Percentiles rank a stretch among this genome's conserved stretches.
Conservation (phyloP, 2,797 vertebrate genomes). For the Bothrops alternatus region DNA sequence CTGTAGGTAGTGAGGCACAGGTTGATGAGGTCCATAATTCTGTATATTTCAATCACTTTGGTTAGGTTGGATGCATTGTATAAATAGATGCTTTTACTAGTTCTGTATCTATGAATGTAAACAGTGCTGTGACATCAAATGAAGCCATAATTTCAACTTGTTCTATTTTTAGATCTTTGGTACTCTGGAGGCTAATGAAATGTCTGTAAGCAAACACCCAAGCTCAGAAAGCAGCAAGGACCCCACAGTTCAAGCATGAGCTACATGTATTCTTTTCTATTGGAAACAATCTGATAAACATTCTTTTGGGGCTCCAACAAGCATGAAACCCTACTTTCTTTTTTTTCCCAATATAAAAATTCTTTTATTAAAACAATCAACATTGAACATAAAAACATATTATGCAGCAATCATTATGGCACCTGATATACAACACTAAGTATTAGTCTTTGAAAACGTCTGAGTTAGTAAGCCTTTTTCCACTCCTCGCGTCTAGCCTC, state of each 20-base stretch:
- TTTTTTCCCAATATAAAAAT: no score
- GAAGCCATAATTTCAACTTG: background rate
- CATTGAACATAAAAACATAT: no score
- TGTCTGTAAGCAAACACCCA: background rate
- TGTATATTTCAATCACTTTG: background rate
- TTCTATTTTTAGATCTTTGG: background rate
- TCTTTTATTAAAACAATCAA: no score
- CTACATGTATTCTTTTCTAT: background rate
- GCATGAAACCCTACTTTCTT: background rate
- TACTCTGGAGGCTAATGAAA: background rate
- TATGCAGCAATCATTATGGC: no score
- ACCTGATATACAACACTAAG: no score
- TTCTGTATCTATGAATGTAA: background rate
- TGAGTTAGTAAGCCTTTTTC: no score
- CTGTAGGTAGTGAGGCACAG: background rate
- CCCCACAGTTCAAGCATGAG: background rate
- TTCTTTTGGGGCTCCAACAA: background rate
- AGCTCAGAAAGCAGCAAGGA: background rate
- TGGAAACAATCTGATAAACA: background rate
- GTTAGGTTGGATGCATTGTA: background rate
- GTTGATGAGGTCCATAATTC: background rate
- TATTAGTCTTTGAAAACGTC: no score
- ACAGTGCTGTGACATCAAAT: background rate
- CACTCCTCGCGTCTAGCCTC: no score
- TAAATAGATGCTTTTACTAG: background rate